Evolutionary conservation across 2,888 invertebrate genomes (phyloP).

Genomic region (Opisthograptis luteolata): DNA sequence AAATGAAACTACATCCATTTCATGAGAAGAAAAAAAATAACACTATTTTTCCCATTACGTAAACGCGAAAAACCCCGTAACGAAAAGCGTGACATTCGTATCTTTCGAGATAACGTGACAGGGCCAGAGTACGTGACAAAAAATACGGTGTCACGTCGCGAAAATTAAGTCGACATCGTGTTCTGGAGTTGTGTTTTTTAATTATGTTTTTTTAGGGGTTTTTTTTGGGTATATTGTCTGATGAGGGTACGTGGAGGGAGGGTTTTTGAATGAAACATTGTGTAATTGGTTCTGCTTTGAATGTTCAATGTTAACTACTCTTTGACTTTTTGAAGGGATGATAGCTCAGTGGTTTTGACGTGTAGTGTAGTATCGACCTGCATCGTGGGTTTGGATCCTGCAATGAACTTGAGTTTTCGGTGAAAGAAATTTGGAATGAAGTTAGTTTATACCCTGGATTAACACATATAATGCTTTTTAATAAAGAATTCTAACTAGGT

Average conservation of each 20-base stretch:
- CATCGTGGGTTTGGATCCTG: no score
- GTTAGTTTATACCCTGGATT: no score
- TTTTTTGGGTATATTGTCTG: background rate
- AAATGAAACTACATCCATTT: conserved; percentile 18
- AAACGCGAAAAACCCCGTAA: conserved; percentile 31
- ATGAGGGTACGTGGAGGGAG: conserved; percentile 2
- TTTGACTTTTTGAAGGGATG: no score
- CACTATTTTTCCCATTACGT: conserved; percentile 33
- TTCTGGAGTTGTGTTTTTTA: conserved; percentile 13
- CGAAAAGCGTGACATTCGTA: conserved; percentile 44
- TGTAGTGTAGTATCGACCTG: no score
- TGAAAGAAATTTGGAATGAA: no score
- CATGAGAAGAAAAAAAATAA: conserved; percentile 18
- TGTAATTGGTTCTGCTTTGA: no score
- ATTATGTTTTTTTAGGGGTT: conserved; percentile 10
- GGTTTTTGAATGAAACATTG: background rate
- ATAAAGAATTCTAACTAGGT: no score
- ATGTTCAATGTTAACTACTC: no score
- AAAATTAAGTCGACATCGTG: conserved; percentile 40
- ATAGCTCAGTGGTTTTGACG: no score
- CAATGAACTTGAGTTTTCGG: no score
- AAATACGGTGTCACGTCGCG: conserved; percentile 37
- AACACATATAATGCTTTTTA: no score
- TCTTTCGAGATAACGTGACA: conserved; percentile 48
- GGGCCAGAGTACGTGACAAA: conserved; percentile 46